Base-by-base conservation (phyloP, 2,113 vertebrate species). In the Xiphophorus couchianus region DNA sequence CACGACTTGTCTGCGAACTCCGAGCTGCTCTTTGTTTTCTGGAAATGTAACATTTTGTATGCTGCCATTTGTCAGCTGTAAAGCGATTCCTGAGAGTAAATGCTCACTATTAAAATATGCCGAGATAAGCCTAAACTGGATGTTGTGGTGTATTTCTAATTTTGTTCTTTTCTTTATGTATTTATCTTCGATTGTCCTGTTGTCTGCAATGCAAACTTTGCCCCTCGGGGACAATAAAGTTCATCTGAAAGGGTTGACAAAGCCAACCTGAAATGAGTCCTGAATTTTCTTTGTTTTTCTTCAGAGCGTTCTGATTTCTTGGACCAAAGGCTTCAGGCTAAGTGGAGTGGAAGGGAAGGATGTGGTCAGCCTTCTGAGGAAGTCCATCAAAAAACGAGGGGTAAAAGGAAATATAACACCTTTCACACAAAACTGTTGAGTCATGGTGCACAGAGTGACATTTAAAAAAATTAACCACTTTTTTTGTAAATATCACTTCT, bases 241-340 rank as follows among this genome's bases (percentile, higher is more conserved):
- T 37, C 2, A 37, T 37, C 35, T 12, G 10, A 12, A 37, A 37
- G 5, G 11, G 15, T 48, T 28, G 37, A 28, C 28, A 29, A 62
- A n/a, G 29, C 15, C 12, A n/a, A 12, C 10, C n/a, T 54, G 29
- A 44, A 42, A 63, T 48, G 9, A 63, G 1, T 66, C 25, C 66
- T 78, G 12, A 66, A 11, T 5, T 66, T 3, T 28, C 30, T 76
- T 10, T 71, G 5, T 8, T 5, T 30, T 12, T 67, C 54, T 91
- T 10, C 66, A 99, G 97, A 97, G 96, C 92, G 89, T 96, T 82
- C 93, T 99, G 0, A 74, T 98, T 6, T 96, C 93, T 0, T 99
- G 98, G 97, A 99, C 97, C 0, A 99, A 99, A 89, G 95, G 96
- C 0, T 99, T 99, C 91, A 98, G 94, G 54, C 91, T 94, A 67